Percentiles rank a stretch among this genome's conserved stretches.
Evolutionary conservation across 2,113 vertebrate genomes (phyloP).

Genomic region (Chaetorhynchus papuensis): DNA sequence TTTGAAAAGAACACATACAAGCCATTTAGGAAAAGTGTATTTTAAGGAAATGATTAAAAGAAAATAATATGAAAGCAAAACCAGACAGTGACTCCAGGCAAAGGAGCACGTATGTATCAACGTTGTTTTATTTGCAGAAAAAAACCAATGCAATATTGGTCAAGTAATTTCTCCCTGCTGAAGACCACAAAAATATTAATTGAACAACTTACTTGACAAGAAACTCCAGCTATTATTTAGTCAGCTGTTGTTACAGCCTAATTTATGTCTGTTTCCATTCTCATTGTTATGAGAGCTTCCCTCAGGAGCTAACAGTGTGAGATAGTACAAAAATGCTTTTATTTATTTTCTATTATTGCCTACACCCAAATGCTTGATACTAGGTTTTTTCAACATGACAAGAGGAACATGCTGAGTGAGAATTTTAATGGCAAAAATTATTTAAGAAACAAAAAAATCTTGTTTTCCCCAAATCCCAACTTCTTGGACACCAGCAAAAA

Average conservation of each 20-base stretch:
- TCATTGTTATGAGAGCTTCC: conserved; percentile 21
- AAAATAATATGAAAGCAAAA: background rate
- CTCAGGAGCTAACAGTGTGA: conserved; percentile 22
- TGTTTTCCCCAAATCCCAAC: background rate
- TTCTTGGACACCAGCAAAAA: background rate
- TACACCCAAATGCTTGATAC: background rate
- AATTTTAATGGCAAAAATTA: background rate
- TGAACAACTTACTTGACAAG: background rate
- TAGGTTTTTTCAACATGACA: background rate
- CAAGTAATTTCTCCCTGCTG: background rate
- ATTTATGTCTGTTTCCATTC: conserved; percentile 1
- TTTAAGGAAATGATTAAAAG: background rate
- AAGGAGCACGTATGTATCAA: background rate
- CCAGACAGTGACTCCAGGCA: background rate
- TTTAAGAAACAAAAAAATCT: background rate
- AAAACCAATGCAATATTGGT: background rate
- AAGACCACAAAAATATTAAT: conserved; percentile 23
- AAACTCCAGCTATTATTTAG: background rate
- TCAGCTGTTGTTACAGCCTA: conserved; percentile 20
- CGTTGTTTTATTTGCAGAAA: background rate
- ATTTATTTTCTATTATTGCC: background rate
- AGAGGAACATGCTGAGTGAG: background rate
- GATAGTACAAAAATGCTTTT: conserved; percentile 15
- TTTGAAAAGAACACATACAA: background rate
- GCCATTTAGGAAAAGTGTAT: background rate